Evolutionary conservation across 2,113 vertebrate species (phyloP), one percentile per base, ranked within the genome.

Genomic region (Lota lota): DNA sequence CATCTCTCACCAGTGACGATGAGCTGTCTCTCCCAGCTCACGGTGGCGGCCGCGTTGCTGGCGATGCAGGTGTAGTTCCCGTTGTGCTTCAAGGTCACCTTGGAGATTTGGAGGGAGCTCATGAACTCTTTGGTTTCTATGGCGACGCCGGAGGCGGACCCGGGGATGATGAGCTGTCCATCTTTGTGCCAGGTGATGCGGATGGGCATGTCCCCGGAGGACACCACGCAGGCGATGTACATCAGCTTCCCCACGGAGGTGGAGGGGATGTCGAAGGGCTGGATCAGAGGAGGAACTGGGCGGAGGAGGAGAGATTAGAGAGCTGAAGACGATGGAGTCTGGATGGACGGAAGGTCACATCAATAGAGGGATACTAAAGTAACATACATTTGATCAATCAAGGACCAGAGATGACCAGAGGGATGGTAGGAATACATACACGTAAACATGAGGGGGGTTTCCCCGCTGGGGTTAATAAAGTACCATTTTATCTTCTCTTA

Each of bases 81-180:
- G 0, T 99, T 99, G 92, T 99, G 97, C 86, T 97, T 97, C 67
- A 98, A 94, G 66, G 96, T 97, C 67, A 99, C 96, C 0, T 96
- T 98, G 89, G 97, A 97, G 87, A 99, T 99, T 92, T 99, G 96
- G 83, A 99, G 92, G 84, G 97, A 99, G 87, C 97, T 99, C 97
- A 99, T 99, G 92, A 99, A 99, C 77, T 99, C 97, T 90, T 99
- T 99, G 92, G 96, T 99, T 91, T 99, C 97, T 2, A 99, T 98
- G 80, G 94, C 96, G 80, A 98, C 94, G 0, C 97, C 97, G 0
- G 97, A 95, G 80, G 96, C 94, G 8, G 85, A 89, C 72, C 89
- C 89, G 0, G 96, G 96, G 78, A 98, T 91, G 73, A 99, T 99
- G 87, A 97, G 95, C 81, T 99, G 97, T 6, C 97, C 97, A 0